Conservation (phyloP, 2,113 vertebrate species). For the Canis aureus region DNA sequence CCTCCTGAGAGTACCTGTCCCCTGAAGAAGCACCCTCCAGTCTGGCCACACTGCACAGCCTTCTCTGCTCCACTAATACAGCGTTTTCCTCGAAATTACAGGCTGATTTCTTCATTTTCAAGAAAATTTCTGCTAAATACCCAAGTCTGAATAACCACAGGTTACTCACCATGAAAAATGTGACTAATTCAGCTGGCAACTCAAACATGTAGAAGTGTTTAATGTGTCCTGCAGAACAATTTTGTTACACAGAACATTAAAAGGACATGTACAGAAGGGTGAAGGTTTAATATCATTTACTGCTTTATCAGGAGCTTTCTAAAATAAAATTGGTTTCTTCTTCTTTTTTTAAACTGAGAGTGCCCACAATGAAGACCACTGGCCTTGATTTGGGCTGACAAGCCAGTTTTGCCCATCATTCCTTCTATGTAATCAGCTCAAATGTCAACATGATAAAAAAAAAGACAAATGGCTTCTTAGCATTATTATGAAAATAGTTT, state of each 20-base stretch:
- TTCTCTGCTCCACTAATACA: neutral
- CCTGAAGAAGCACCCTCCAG: neutral
- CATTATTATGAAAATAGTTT: conserved; percentile 1
- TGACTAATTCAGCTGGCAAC: neutral
- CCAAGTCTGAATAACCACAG: neutral
- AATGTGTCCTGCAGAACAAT: neutral
- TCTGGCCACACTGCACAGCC: neutral
- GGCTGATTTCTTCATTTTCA: neutral
- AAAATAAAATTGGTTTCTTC: neutral
- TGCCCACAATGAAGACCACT: neutral
- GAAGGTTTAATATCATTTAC: conserved; percentile 14
- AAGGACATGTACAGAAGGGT: neutral
- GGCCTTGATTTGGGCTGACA: neutral
- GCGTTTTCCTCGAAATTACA: neutral
- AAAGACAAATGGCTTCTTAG: neutral
- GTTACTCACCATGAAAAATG: neutral
- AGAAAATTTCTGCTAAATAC: conserved; percentile 10
- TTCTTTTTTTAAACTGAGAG: neutral
- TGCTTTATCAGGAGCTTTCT: neutral
- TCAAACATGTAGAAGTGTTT: conserved; percentile 4
- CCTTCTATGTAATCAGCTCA: neutral
- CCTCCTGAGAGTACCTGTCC: neutral
- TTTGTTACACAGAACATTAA: neutral
- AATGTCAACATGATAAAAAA: neutral
- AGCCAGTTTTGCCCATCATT: neutral